phyloP scores from a whole-genome alignment of 2,888 invertebrate genomes.

The Orthosia cruda region DNA sequence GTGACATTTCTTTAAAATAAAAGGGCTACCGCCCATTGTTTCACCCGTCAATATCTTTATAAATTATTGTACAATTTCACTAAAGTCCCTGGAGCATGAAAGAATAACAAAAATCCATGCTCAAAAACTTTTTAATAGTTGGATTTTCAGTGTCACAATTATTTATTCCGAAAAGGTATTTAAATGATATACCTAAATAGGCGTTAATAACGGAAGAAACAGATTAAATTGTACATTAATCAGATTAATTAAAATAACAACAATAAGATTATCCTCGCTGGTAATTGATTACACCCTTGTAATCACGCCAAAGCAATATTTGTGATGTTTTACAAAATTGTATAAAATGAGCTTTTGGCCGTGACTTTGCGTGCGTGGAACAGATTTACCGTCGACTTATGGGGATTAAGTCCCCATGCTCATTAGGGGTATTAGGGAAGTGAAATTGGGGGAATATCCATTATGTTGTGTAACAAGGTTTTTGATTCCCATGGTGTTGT shows the following conservation, averaged over 20 bases:
- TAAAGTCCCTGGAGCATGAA: no score
- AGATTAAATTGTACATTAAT: neutral
- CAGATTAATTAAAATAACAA: constrained; percentile 17
- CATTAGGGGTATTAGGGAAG: constrained; percentile 57
- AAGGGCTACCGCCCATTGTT: no score
- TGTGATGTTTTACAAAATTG: constrained; percentile 25
- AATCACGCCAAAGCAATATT: constrained; percentile 24
- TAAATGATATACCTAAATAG: neutral
- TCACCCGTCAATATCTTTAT: no score
- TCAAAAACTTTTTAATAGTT: no score
- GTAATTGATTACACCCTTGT: constrained; percentile 19
- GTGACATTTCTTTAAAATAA: no score
- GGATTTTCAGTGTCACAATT: no score
- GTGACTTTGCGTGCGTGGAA: constrained; percentile 53
- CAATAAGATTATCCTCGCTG: constrained; percentile 12
- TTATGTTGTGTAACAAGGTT: constrained; percentile 50
- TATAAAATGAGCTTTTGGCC: constrained; percentile 31
- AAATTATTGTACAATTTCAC: no score
- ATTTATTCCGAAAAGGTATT: neutral
- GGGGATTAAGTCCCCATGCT: constrained; percentile 63
- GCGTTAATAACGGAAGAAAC: constrained; percentile 6
- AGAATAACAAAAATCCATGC: no score
- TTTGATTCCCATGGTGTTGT: constrained; percentile 33
- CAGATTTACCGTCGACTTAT: constrained; percentile 55
- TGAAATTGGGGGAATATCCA: constrained; percentile 51